phyloP scores from a whole-genome alignment of 2,888 invertebrate species.

The Ctenicera cuprea region DNA sequence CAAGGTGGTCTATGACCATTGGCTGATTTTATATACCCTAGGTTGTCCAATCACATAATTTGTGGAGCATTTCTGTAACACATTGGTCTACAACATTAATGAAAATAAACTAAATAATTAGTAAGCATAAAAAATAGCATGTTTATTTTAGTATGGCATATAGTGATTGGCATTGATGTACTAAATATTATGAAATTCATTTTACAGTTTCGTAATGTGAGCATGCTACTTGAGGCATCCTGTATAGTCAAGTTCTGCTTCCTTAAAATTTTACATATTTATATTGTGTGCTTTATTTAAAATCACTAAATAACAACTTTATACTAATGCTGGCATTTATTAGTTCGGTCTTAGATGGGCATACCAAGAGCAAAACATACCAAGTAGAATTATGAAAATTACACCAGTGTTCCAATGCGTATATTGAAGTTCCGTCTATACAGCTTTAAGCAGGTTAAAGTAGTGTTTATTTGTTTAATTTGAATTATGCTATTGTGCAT shows the following conservation, averaged over 20 bases:
- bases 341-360: conserved; percentile 25
- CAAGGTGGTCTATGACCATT: no score
- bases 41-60: no score
- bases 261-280: conserved; percentile 4
- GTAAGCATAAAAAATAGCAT: neutral
- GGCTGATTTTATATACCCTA: no score
- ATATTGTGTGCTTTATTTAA: conserved; percentile 13
- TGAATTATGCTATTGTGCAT: no score
- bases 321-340: conserved; percentile 34
- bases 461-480: neutral
- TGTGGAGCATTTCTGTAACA: no score
- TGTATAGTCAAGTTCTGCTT: neutral
- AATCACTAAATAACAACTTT: neutral
- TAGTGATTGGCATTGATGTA: no score
- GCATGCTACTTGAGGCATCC: neutral
- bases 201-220: no score
- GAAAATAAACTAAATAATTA: no score
- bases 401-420: neutral
- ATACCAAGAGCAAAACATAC: neutral
- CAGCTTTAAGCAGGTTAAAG: conserved; percentile 17
- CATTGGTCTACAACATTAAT: no score
- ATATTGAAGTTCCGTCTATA: conserved; percentile 16
- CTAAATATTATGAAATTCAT: neutral
- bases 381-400: conserved; percentile 33
- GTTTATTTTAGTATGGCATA: no score